A percentile compares a stretch with the other conserved stretches of the same genome.
Evolutionary conservation across 1,140 invertebrate genomes (phyloP).

Genomic region (Pseudomyrmex dendroicus): DNA sequence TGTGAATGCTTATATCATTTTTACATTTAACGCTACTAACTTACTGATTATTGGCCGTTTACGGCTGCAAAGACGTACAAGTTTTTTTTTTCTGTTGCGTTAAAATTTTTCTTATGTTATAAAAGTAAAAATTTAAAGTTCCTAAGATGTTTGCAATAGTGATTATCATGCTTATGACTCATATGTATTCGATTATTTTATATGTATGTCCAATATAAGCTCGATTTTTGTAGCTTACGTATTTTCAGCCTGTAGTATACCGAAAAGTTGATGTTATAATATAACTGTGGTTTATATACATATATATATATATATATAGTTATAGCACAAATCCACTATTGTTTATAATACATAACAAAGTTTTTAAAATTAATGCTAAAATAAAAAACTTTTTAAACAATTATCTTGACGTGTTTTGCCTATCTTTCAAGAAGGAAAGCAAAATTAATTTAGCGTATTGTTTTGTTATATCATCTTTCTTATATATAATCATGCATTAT

Average conservation of each 20-base stretch:
- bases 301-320: not conserved
- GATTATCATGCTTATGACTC: not conserved
- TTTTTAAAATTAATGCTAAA: not conserved
- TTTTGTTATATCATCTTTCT: not conserved
- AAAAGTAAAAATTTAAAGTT: constrained; percentile 16
- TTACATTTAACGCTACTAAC: constrained; percentile 8
- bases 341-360: not conserved
- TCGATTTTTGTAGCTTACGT: constrained; percentile 15
- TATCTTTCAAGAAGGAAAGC: not conserved
- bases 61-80: no score
- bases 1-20: not conserved
- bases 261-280: not conserved
- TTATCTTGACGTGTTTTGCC: not conserved
- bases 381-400: not conserved
- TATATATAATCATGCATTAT: not conserved
- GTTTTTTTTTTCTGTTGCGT: no score
- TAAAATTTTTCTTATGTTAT: no score
- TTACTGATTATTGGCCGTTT: not conserved
- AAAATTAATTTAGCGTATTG: not conserved
- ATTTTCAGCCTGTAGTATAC: constrained; percentile 4
- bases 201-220: constrained; percentile 12
- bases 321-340: not conserved
- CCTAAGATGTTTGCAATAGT: not conserved
- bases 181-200: not conserved
- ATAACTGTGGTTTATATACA: not conserved